Conservation (phyloP, 1,140 invertebrate species). For the Lanistes nyassanus region DNA sequence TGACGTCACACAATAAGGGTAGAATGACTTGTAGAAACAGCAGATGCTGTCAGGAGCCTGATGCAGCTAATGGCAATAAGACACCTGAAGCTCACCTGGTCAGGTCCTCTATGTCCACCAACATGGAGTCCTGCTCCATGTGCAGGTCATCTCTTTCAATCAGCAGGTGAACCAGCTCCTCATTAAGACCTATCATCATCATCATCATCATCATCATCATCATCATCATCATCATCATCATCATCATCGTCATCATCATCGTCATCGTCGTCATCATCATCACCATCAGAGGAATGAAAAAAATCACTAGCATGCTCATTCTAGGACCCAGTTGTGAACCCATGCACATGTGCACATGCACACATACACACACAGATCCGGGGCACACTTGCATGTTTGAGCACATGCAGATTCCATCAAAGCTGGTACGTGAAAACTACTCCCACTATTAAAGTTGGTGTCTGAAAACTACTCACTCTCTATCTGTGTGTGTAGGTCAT, state of each 20-base stretch:
- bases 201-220: slow-evolving; percentile 33
- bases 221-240: slow-evolving; percentile 29
- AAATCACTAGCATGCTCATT: no score
- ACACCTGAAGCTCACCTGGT: slow-evolving; percentile 75
- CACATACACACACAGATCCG: no score
- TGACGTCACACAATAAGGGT: slow-evolving; percentile 15
- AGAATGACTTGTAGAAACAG: no score
- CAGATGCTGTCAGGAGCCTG: no score
- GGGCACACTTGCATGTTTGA: no score
- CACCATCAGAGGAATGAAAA: no score
- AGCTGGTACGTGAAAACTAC: slow-evolving; percentile 24
- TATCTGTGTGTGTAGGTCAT: slow-evolving; percentile 93
- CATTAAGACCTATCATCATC: slow-evolving; percentile 76
- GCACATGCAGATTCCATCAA: no score
- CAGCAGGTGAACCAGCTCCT: slow-evolving; percentile 85
- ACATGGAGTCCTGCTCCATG: slow-evolving; percentile 97
- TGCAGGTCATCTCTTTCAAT: slow-evolving; percentile 92
- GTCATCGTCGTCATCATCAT: slow-evolving; percentile 10
- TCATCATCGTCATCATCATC: slow-evolving; percentile 31
- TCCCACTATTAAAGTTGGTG: slow-evolving; percentile 69
- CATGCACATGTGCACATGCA: no score
- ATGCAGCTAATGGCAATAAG: no score
- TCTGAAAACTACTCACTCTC: slow-evolving; percentile 72
- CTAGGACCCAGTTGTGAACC: no score
- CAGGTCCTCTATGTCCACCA: slow-evolving; percentile 95